These are phyloP conservation scores for Pluvianellus socialis DNA, from an alignment of 2,113 vertebrate genomes.

Conservation along the genomic window DNA sequence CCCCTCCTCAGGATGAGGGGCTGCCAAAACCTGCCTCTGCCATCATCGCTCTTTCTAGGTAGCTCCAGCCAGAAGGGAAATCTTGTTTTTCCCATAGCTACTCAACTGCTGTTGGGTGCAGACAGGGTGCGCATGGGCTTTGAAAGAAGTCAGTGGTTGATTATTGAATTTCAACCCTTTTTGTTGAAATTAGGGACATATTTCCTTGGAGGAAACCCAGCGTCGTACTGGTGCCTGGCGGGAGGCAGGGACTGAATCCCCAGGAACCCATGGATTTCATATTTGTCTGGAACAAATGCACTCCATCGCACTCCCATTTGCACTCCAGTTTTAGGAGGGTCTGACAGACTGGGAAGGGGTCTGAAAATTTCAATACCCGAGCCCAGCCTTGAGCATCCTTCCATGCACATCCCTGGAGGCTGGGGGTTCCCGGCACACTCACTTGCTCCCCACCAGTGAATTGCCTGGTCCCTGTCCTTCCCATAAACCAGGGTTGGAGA, in stretches of 20 bases:
- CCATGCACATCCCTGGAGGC: fast-evolving
- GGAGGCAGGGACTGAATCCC: neutral
- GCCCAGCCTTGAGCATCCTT: neutral
- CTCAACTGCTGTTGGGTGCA: neutral
- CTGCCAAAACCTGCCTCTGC: fast-evolving
- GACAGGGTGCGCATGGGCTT: neutral
- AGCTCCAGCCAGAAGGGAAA: neutral
- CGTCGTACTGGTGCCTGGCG: neutral
- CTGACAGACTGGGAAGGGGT: neutral
- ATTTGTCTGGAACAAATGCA: fast-evolving
- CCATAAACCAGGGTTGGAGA: neutral
- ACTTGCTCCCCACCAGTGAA: neutral
- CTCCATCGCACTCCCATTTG: too few species aligned
- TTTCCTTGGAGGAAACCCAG: neutral
- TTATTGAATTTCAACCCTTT: neutral
- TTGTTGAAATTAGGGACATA: neutral
- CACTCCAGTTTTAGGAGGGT: neutral
- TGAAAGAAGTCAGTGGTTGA: neutral
- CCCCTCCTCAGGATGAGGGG: neutral
- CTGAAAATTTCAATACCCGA: neutral
- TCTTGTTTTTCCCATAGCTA: neutral
- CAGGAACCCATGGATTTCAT: neutral
- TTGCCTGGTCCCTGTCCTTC: neutral
- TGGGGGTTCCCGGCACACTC: fast-evolving
- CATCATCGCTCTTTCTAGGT: neutral